phyloP scores from a whole-genome alignment of 1,140 invertebrate genomes.

The silkworm (Bombyx mori) region ASM3026992v2 NC_085125.1:8234001-8234500 shows the following conservation, averaged over 20 bases:
- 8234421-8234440: no score
- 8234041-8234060: slow-evolving; percentile 47
- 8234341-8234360: no score
- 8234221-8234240: slow-evolving; percentile 1
- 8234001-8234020: slow-evolving; percentile 49
- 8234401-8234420: no score
- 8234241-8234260: not conserved
- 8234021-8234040: slow-evolving; percentile 50
- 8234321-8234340: no score
- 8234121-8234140: not conserved
- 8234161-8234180: not conserved
- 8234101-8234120: slow-evolving; percentile 1
- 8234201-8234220: slow-evolving; percentile 2
- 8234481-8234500: no score
- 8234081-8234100: no score
- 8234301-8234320: no score
- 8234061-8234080: slow-evolving; percentile 7
- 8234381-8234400: no score
- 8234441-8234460: slow-evolving; percentile 21
- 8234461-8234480: slow-evolving; percentile 5
- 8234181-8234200: not conserved
- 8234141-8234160: not conserved
- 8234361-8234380: no score
- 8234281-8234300: slow-evolving; percentile 9
- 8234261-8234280: slow-evolving; percentile 3